Percentiles rank a stretch among this genome's conserved stretches.
phyloP scores from a whole-genome alignment of 2,888 invertebrate species.

The Leuctra nigra region DNA sequence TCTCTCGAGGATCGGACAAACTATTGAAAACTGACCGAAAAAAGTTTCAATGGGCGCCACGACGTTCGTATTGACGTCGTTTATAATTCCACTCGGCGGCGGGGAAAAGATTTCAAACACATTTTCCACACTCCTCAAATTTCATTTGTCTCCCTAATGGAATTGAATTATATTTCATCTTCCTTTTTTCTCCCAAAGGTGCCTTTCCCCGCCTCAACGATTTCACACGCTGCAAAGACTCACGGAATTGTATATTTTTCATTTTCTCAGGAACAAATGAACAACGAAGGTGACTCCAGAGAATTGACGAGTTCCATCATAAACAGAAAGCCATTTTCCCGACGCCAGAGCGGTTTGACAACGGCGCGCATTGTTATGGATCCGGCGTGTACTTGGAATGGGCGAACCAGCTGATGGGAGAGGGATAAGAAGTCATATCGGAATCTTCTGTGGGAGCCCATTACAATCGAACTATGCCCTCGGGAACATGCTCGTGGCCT shows the following conservation, averaged over 20 bases:
- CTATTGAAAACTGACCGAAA: conserved; percentile 15
- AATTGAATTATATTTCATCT: conserved; percentile 16
- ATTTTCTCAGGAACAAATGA: conserved; percentile 18
- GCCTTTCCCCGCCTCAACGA: neutral
- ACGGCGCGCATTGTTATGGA: neutral
- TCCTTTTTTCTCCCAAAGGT: neutral
- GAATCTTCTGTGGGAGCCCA: conserved; percentile 24
- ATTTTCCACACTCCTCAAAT: conserved; percentile 12
- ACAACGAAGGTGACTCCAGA: conserved; percentile 14
- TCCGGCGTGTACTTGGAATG: neutral
- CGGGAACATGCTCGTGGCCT: conserved; percentile 14
- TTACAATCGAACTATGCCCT: conserved; percentile 26
- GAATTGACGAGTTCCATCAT: conserved; percentile 13
- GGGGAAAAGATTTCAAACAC: conserved; percentile 15
- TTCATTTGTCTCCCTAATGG: conserved; percentile 17
- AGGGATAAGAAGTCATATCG: conserved; percentile 20
- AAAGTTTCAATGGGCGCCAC: conserved; percentile 1
- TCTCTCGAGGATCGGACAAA: conserved; percentile 12
- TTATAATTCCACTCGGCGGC: conserved; percentile 14
- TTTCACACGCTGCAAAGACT: neutral
- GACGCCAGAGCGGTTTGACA: conserved; percentile 8
- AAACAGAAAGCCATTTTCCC: conserved; percentile 12
- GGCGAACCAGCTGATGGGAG: conserved; percentile 15
- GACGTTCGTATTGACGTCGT: conserved; percentile 9
- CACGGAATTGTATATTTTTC: conserved; percentile 4